A percentile compares a stretch with the other conserved stretches of the same genome.
Conservation (phyloP, 2,888 invertebrate species). For the Thalpophila matura region DNA sequence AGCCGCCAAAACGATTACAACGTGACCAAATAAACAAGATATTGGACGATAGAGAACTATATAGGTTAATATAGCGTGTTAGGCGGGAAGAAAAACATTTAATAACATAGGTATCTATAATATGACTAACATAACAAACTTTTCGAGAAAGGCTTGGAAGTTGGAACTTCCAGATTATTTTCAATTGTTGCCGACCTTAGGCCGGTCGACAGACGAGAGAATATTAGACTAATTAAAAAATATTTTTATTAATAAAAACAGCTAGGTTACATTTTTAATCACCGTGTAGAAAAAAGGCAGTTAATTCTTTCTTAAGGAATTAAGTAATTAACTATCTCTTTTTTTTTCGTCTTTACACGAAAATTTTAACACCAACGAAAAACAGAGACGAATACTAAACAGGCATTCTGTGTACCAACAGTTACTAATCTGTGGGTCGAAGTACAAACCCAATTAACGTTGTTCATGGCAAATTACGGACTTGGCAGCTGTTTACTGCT, state of each 20-base stretch:
- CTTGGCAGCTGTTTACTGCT: slow-evolving; percentile 35
- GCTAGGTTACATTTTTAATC: too few relatives aligned
- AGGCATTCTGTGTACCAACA: not conserved
- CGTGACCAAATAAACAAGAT: slow-evolving; percentile 49
- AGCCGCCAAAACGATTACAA: slow-evolving; percentile 46
- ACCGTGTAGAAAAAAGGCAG: too few relatives aligned
- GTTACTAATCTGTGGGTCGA: slow-evolving; percentile 17
- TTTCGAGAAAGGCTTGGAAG: not conserved
- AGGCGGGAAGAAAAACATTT: slow-evolving; percentile 17
- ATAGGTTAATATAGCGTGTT: not conserved
- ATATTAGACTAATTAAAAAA: too few relatives aligned
- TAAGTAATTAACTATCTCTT: too few relatives aligned
- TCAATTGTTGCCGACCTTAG: too few relatives aligned
- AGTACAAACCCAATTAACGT: slow-evolving; percentile 36
- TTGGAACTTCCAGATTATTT: not conserved
- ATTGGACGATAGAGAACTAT: slow-evolving; percentile 17
- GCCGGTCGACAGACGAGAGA: too few relatives aligned
- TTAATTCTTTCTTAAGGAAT: too few relatives aligned
- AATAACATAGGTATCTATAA: slow-evolving; percentile 4
- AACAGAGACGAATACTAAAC: not conserved
- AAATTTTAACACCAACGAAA: not conserved
- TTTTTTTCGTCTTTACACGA: too few relatives aligned
- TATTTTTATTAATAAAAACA: too few relatives aligned
- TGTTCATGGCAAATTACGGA: slow-evolving; percentile 1
- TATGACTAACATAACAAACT: not conserved